phyloP scores from a whole-genome alignment of 2,888 invertebrate species.

The Morpho achilles region DNA sequence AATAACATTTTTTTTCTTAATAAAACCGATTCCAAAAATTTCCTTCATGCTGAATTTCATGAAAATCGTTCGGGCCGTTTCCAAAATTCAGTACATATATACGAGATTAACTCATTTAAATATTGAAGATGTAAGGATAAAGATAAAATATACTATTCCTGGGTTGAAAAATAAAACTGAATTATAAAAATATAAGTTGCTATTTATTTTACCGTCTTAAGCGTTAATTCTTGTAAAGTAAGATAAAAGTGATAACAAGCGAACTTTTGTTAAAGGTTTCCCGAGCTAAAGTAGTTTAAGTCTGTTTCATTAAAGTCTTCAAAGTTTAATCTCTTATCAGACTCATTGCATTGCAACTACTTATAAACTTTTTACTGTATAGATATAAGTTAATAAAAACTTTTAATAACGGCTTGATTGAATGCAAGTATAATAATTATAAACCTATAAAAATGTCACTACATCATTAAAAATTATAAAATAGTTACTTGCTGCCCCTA shows the following conservation, averaged over 20 bases:
- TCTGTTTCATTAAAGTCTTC: slow-evolving; percentile 21
- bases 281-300: slow-evolving; percentile 12
- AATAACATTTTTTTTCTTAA: too few species aligned
- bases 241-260: slow-evolving; percentile 1
- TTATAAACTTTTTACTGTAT: slow-evolving; percentile 11
- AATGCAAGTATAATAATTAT: not conserved
- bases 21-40: too few species aligned
- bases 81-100: too few species aligned
- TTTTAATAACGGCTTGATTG: slow-evolving; percentile 6
- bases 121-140: too few species aligned
- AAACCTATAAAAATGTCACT: not conserved
- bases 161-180: too few species aligned
- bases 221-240: not conserved
- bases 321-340: slow-evolving; percentile 22
- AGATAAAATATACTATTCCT: too few species aligned
- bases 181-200: too few species aligned
- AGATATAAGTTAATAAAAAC: slow-evolving; percentile 3
- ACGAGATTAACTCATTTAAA: too few species aligned
- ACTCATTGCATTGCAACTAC: slow-evolving; percentile 19
- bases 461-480: too few species aligned
- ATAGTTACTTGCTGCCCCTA: too few species aligned
- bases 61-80: too few species aligned
- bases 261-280: slow-evolving; percentile 1
- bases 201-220: not conserved
- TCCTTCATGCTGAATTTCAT: too few species aligned